phyloP scores from a whole-genome alignment of 2,113 vertebrate genomes.

The Malurus alboscapulatus region DNA sequence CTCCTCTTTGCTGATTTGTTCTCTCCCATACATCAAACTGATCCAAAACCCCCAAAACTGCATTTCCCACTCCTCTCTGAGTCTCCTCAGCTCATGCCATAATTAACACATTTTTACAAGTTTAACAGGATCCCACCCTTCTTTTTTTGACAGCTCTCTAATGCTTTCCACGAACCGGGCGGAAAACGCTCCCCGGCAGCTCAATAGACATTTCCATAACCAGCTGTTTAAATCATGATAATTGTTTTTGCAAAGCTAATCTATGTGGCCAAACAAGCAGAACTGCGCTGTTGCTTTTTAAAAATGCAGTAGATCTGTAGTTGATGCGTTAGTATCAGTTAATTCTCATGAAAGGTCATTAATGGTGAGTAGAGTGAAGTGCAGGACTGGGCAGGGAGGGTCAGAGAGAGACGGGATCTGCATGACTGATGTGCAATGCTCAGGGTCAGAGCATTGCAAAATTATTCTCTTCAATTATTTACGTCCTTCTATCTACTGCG shows the following conservation, averaged over 20 bases:
- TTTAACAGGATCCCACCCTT: background rate
- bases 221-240: background rate
- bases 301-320: background rate
- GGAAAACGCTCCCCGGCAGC: fast-evolving
- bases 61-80: background rate
- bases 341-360: conserved; percentile 66
- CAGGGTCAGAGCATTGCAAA: conserved; percentile 70
- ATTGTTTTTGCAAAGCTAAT: conserved; percentile 8
- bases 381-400: background rate
- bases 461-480: conserved; percentile 78
- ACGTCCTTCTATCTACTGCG: conserved; percentile 15
- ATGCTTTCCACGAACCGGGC: background rate
- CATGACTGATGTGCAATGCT: conserved; percentile 60
- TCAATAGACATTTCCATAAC: background rate
- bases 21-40: background rate
- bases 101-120: background rate
- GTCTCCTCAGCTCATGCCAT: background rate
- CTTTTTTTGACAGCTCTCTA: background rate
- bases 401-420: background rate
- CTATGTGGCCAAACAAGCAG: background rate
- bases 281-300: background rate
- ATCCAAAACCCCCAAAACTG: fast-evolving
- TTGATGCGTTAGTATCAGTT: background rate
- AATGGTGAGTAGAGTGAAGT: background rate
- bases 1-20: background rate